Base-by-base conservation (phyloP, 1,140 invertebrate species). In the Cotesia glomerata region DNA sequence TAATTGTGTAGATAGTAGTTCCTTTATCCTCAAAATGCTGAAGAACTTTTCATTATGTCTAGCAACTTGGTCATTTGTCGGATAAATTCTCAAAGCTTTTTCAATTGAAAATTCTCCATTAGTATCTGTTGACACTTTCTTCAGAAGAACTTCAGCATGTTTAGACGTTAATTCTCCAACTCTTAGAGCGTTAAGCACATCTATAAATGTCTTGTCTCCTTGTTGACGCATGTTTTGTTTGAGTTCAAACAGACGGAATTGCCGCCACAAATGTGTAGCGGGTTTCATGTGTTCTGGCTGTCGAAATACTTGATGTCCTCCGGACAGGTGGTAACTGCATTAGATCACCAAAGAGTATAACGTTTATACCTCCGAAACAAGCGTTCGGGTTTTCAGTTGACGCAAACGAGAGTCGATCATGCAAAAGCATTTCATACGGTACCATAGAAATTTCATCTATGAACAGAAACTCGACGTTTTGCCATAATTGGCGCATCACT, bases 371-470 rank as follows among this genome's bases (percentile, higher is more conserved):
- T 75, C 78, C 8, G 73, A 56, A 56, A 75, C n/a, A n/a, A n/a
- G n/a, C 58, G n/a, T 76, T 52, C 35, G 51, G 65, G 26, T 74
- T 74, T 80, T 82, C 36, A 82, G 69, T 73, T 86, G 80, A 67
- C 74, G 71, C 67, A 84, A 76, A 59, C 83, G 72, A 26, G 77
- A 77, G 36, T 86, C 80, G 35, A 87, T 85, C 76, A 80, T 84
- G 56, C 82, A 82, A 8, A n/a, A 86, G 59, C 77, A 82, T 85
- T 59, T 83, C 76, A 72, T 81, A 84, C 0, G 81, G 75, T 5
- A 84, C 78, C 81, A 83, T 84, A 62, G 79, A 86, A 75, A 87
- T 85, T 83, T 86, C 84, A 73, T 86, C 84, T 16, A 85, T 83
- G 68, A 86, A 82, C 5, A 87, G 74, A 76, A 83, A 86, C 36